Conservation (phyloP, 2,113 vertebrate species). For the Ctenomys sociabilis region DNA sequence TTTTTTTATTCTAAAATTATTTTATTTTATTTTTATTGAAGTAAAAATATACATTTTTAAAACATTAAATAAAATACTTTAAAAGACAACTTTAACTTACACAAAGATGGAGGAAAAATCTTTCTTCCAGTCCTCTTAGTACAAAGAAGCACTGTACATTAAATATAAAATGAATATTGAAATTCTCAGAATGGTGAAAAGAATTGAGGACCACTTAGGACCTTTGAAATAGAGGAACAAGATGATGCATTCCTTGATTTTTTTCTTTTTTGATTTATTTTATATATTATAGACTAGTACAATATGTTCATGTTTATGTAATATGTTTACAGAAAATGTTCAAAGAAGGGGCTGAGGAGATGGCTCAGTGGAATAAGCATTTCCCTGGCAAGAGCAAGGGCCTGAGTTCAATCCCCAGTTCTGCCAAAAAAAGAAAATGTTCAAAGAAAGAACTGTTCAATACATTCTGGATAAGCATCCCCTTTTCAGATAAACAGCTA, state of each 20-base stretch:
- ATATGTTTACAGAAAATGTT: background rate
- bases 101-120: slow-evolving; percentile 1
- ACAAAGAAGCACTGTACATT: background rate
- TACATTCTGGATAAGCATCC: background rate
- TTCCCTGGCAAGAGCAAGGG: no score
- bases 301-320: no score
- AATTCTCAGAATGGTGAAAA: background rate
- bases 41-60: background rate
- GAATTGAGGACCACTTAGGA: background rate
- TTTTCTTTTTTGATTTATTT: background rate
- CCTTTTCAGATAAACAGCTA: background rate
- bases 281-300: background rate
- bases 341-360: no score
- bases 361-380: no score
- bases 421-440: no score
- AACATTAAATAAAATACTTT: background rate
- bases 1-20: no score
- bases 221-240: background rate
- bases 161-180: slow-evolving; percentile 32
- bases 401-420: no score
- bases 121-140: slow-evolving; percentile 1
- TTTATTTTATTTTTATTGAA: no score
- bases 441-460: no score
- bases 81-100: slow-evolving; percentile 41
- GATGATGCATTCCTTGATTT: background rate